Percentiles rank a stretch among this genome's conserved stretches.
These are phyloP conservation scores for Urocynchramus pylzowi DNA, from an alignment of 2,113 vertebrate species.

Conservation along the genomic window DNA sequence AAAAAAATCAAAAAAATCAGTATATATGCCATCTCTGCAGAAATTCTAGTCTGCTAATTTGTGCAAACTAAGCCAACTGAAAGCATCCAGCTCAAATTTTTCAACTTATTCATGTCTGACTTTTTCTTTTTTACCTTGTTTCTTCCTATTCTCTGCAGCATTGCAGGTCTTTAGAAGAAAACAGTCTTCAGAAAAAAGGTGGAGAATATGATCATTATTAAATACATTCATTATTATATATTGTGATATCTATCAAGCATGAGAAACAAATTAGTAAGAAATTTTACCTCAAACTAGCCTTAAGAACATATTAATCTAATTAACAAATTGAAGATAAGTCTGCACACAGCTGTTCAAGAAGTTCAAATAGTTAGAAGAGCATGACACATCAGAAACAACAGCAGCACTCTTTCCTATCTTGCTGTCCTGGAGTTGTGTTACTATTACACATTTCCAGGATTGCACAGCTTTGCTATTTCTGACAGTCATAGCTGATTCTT, in stretches of 20 bases:
- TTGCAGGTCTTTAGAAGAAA: background rate
- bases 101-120: background rate
- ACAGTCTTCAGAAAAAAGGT: background rate
- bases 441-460: background rate
- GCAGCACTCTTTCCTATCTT: background rate
- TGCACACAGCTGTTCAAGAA: background rate
- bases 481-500: background rate
- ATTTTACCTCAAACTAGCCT: background rate
- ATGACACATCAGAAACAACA: background rate
- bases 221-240: background rate
- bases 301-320: background rate
- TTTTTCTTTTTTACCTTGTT: background rate
- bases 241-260: background rate
- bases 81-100: background rate
- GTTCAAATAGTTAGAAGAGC: background rate
- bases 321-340: background rate
- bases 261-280: background rate
- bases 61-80: background rate
- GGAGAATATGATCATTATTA: background rate
- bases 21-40: background rate
- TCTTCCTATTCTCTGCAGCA: background rate
- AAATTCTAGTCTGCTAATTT: background rate
- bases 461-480: background rate
- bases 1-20: background rate
- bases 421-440: background rate